A percentile compares a stretch with the other conserved stretches of the same genome.
These are phyloP conservation scores for Chrysogorgia sp. DNA, from an alignment of 92 coral and sea anemone genomes.

Conservation along the genomic window DNA sequence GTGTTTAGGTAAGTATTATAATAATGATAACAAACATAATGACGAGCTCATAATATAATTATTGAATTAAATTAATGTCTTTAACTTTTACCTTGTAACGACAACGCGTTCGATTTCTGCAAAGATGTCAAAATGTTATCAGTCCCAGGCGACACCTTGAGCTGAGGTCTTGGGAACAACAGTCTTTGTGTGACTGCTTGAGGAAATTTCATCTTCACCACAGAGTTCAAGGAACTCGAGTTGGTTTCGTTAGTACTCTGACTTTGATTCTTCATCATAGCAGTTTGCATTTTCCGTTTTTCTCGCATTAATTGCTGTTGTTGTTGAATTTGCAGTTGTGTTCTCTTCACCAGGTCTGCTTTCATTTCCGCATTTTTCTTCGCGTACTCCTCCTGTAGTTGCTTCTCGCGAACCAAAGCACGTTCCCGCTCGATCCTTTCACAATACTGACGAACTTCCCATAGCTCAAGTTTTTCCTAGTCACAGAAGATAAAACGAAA, in stretches of 20 bases:
- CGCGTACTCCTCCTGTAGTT: constrained; percentile 82
- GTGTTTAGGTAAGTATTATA: too few relatives aligned
- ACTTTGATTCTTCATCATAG: constrained; percentile 72
- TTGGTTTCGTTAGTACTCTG: background rate
- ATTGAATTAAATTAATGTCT: too few relatives aligned
- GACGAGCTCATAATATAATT: too few relatives aligned
- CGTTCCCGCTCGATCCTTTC: constrained; percentile 93
- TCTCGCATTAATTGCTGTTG: constrained; percentile 86
- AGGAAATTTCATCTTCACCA: background rate
- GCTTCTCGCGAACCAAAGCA: constrained; percentile 91
- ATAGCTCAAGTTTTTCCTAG: constrained; percentile 90
- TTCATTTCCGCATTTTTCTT: constrained; percentile 81
- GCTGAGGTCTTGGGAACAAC: constrained; percentile 29
- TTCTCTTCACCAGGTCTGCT: constrained; percentile 82
- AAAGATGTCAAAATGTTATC: constrained; percentile 10
- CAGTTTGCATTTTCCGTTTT: constrained; percentile 90
- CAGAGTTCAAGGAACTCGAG: background rate
- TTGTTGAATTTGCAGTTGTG: constrained; percentile 72
- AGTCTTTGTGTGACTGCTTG: constrained; percentile 30
- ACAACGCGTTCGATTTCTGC: background rate
- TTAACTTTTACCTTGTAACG: constrained; percentile 4
- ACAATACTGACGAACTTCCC: constrained; percentile 98
- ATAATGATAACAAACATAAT: too few relatives aligned
- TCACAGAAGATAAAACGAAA: background rate
- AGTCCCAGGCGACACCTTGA: constrained; percentile 14